These are phyloP conservation scores for Proisotoma minuta DNA, from an alignment of 2,888 invertebrate species.

Conservation along the genomic window DNA sequence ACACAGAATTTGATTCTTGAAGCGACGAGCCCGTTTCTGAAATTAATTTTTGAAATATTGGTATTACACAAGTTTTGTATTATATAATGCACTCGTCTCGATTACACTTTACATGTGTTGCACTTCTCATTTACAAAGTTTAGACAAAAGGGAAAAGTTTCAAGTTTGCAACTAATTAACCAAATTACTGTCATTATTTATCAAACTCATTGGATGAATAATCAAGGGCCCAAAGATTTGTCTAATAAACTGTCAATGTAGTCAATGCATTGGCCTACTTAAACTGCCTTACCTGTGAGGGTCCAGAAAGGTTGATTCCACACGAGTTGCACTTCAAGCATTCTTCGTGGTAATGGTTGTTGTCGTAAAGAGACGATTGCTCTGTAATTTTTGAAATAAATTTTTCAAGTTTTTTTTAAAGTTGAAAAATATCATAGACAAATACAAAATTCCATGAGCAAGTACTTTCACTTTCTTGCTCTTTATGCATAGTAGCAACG, in stretches of 20 bases:
- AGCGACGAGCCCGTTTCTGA: slow-evolving; percentile 59
- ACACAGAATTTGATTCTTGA: slow-evolving; percentile 89
- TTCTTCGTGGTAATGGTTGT: slow-evolving; percentile 96
- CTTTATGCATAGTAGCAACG: neutral
- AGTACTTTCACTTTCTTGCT: too few relatives aligned
- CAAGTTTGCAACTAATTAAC: too few relatives aligned
- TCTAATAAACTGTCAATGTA: neutral
- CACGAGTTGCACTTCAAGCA: slow-evolving; percentile 94
- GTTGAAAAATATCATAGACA: too few relatives aligned
- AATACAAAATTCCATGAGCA: too few relatives aligned
- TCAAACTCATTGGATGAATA: neutral
- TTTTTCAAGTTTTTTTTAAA: too few relatives aligned
- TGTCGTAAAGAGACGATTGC: slow-evolving; percentile 85
- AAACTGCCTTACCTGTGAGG: slow-evolving; percentile 56
- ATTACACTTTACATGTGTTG: too few relatives aligned
- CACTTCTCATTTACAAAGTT: too few relatives aligned
- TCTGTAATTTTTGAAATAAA: too few relatives aligned
- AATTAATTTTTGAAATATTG: slow-evolving; percentile 6
- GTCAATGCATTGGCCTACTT: neutral
- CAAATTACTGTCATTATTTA: neutral
- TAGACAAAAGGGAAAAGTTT: too few relatives aligned
- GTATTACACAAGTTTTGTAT: too few relatives aligned
- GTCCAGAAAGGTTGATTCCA: slow-evolving; percentile 85
- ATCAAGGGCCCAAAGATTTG: neutral
- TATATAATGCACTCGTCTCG: too few relatives aligned